These are phyloP conservation scores for Chelmon rostratus DNA, from an alignment of 2,797 vertebrate genomes.

Conservation along the genomic window DNA sequence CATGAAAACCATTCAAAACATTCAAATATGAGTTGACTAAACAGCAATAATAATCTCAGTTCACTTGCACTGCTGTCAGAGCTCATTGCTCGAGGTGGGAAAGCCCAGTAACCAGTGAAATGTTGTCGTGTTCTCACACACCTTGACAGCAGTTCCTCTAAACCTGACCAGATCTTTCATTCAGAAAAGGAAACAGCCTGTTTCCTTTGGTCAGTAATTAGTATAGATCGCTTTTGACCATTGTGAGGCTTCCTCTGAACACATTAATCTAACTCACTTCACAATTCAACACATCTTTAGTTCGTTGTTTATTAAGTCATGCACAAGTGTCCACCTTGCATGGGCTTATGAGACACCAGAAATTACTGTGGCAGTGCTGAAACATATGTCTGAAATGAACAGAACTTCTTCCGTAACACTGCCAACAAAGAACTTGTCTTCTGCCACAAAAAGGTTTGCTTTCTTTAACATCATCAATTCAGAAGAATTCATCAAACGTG, in stretches of 20 bases:
- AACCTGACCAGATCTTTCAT: not conserved
- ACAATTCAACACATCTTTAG: not conserved
- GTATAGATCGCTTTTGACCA: no score
- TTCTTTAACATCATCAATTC: not conserved
- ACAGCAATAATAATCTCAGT: not conserved
- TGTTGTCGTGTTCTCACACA: not conserved
- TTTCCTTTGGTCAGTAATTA: not conserved
- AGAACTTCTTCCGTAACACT: not conserved
- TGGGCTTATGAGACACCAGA: not conserved
- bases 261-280: not conserved
- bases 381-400: not conserved
- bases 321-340: not conserved
- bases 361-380: not conserved
- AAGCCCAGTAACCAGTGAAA: conserved; percentile 1
- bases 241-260: not conserved
- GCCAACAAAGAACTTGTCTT: not conserved
- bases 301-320: not conserved
- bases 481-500: not conserved
- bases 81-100: not conserved
- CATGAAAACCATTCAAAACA: not conserved
- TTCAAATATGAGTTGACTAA: not conserved
- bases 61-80: not conserved
- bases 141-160: not conserved
- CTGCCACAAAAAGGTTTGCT: not conserved
- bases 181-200: not conserved